Evolutionary conservation across 2,113 vertebrate genomes (phyloP), one percentile per base, ranked within the genome.

Genomic region (Cyprinodon tularosa): DNA sequence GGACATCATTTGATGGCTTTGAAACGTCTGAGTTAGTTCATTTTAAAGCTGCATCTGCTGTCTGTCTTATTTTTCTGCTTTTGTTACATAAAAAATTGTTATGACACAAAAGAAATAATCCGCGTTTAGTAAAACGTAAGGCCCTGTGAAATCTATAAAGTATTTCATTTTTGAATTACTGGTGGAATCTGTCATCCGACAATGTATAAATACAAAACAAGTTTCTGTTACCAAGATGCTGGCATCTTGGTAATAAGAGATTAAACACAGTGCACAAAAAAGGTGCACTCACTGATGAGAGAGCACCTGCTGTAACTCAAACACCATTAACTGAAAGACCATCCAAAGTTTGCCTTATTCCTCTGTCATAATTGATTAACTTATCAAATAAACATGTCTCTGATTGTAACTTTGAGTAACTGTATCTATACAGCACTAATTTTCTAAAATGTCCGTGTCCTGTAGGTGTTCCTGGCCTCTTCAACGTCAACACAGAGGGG

Each of bases 401-500:
- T 85, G 72, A 89, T 82, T 83, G 74, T 66, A 72, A 68, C 37
- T 60, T 29, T 81, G 68, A 65, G 61, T 40, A 20, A 44, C 6
- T 17, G 71, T 50, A 42, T 59, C 62, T 47, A 65, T 77, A 62
- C 14, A 47, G 63, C 20, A 39, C 62, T 71, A 45, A 65, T 71
- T 68, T 68, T 53, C 62, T 7, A 48, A 38, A 37, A 71, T 66
- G 29, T 15, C 53, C 3, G 17, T 61, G 68, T 81, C 67, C 39
- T 45, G 67, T 66, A 11, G 17, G 12, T 53, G 59, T 87, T 87
- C 77, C 71, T 71, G 76, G 39, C 78, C 77, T 8, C 42, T 44
- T 72, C 82, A 77, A 82, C 82, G 88, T 80, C 86, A 87, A 86
- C 75, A 70, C 44, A 40, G 57, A 45, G 76, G 83, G 79, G 76